These are phyloP conservation scores for Drosophila carrolli DNA, from an alignment of 1,140 invertebrate species.

Conservation along the genomic window DNA sequence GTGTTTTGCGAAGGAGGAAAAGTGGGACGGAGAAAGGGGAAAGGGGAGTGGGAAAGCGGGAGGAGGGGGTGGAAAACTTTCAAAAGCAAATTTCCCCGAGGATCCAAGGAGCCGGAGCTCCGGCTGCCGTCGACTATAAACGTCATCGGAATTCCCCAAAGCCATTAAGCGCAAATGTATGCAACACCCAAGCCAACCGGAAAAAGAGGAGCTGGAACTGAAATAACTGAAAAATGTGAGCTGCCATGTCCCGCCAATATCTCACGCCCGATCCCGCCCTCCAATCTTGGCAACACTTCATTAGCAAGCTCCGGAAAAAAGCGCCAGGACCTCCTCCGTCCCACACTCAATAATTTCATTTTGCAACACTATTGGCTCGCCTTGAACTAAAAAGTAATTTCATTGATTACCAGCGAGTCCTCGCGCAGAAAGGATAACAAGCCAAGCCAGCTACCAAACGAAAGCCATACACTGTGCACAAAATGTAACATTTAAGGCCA, in stretches of 20 bases:
- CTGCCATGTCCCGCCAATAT: constrained; percentile 48
- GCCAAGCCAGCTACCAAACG: constrained; percentile 27
- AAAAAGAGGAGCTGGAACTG: constrained; percentile 21
- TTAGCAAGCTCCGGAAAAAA: constrained; percentile 62
- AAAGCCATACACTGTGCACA: constrained; percentile 1
- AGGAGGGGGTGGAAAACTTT: constrained; percentile 51
- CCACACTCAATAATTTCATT: constrained; percentile 76
- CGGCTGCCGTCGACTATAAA: constrained; percentile 69
- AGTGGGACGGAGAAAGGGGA: not conserved
- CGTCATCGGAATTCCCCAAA: constrained; percentile 82
- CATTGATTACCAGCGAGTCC: constrained; percentile 72
- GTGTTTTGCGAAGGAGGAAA: constrained; percentile 43
- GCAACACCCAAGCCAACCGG: constrained; percentile 63
- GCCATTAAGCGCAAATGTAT: constrained; percentile 82
- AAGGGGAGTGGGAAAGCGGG: not conserved
- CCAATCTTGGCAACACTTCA: constrained; percentile 73
- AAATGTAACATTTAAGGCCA: not conserved
- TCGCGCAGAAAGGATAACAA: constrained; percentile 66
- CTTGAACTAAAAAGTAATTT: constrained; percentile 77
- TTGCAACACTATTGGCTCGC: constrained; percentile 74
- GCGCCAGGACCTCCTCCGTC: constrained; percentile 28
- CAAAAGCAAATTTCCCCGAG: constrained; percentile 80
- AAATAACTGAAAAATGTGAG: constrained; percentile 78
- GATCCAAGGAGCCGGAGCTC: constrained; percentile 51
- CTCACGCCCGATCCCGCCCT: constrained; percentile 7